Percentiles rank a stretch among this genome's conserved stretches.
phyloP scores from a whole-genome alignment of 2,888 invertebrate genomes.

The Periphyllus acericola region DNA sequence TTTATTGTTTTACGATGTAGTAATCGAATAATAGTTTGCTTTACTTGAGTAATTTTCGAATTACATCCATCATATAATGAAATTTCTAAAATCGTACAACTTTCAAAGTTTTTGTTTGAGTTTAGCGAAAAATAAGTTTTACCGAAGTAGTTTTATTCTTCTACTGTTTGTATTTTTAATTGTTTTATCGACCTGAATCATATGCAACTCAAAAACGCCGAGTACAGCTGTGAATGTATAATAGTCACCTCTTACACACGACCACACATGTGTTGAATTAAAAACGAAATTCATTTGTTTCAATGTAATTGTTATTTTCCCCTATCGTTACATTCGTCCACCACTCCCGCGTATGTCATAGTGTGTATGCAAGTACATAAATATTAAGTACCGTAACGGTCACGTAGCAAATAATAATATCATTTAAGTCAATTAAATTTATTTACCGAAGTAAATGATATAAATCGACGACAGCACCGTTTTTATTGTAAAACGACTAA shows the following conservation, averaged over 20 bases:
- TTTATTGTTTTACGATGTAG: neutral
- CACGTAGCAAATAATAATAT: neutral
- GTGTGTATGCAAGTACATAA: neutral
- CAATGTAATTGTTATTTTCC: neutral
- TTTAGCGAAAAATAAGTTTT: neutral
- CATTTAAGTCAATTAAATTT: conserved; percentile 28
- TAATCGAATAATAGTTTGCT: neutral
- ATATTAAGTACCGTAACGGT: neutral
- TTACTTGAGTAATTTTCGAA: neutral
- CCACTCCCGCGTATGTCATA: too few species aligned
- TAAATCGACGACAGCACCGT: neutral
- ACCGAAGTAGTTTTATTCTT: neutral
- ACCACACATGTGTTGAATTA: neutral
- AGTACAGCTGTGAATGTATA: neutral
- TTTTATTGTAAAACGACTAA: neutral
- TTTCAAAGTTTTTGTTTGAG: neutral
- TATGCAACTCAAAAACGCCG: neutral
- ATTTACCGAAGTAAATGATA: neutral
- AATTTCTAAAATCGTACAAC: neutral
- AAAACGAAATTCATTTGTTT: neutral
- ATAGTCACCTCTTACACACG: neutral
- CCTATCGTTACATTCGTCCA: too few species aligned
- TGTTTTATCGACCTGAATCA: too few species aligned
- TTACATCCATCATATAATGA: neutral
- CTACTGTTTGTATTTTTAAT: neutral